Conservation (phyloP, 2,797 vertebrate species). For the Sandelia bainsii region DNA sequence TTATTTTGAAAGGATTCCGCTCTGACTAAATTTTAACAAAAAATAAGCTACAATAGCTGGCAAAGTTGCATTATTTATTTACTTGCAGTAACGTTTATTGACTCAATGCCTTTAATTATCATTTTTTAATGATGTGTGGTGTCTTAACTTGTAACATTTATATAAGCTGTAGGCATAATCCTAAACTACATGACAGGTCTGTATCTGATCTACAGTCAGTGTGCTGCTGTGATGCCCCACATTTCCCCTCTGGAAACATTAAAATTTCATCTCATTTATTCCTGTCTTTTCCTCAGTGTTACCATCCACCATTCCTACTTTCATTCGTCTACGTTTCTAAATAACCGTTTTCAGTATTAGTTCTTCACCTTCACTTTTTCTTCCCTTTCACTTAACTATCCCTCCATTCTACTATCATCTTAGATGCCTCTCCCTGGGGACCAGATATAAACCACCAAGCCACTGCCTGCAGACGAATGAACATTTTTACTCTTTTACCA, state of each 20-base stretch:
- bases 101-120: slow-evolving; percentile 10
- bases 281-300: slow-evolving; percentile 34
- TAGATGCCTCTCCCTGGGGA: slow-evolving; percentile 19
- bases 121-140: slow-evolving; percentile 9
- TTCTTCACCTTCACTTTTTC: neutral
- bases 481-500: slow-evolving; percentile 33
- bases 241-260: slow-evolving; percentile 53
- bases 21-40: too few relatives aligned
- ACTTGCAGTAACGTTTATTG: neutral
- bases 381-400: slow-evolving; percentile 26
- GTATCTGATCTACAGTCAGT: slow-evolving; percentile 32
- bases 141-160: slow-evolving; percentile 9
- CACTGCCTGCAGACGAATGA: slow-evolving; percentile 49
- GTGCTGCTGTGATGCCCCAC: slow-evolving; percentile 19
- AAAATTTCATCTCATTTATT: slow-evolving; percentile 59
- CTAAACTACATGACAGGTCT: slow-evolving; percentile 13
- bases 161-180: slow-evolving; percentile 14
- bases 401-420: slow-evolving; percentile 37
- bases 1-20: too few relatives aligned
- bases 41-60: too few relatives aligned
- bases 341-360: slow-evolving; percentile 13
- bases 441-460: slow-evolving; percentile 21
- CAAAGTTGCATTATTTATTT: neutral
- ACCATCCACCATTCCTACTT: slow-evolving; percentile 15
- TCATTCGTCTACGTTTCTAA: slow-evolving; percentile 23